These are phyloP conservation scores for Nibea coibor DNA, from an alignment of 2,113 vertebrate species.

Conservation along the genomic window DNA sequence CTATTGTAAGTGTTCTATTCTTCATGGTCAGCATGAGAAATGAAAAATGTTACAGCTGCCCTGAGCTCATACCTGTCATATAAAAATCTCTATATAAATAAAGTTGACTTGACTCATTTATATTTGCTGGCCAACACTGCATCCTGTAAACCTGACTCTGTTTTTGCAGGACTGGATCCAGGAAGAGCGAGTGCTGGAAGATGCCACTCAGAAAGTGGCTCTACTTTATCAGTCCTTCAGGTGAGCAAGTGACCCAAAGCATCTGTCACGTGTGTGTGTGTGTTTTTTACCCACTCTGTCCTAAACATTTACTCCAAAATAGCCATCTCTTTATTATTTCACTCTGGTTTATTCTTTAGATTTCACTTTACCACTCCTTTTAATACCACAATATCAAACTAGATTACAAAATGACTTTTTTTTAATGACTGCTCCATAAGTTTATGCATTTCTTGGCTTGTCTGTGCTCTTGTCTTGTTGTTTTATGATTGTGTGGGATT, in stretches of 20 bases:
- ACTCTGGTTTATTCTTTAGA: not conserved
- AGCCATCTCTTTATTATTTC: not conserved
- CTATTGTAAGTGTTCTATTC: constrained; percentile 89
- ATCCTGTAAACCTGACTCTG: not conserved
- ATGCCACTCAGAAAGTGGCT: constrained; percentile 97
- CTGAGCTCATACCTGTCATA: not conserved
- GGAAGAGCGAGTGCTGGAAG: constrained; percentile 95
- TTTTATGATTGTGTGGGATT: not conserved
- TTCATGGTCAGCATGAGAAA: not conserved
- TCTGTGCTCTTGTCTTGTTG: not conserved
- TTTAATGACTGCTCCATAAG: not conserved
- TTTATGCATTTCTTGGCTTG: not conserved
- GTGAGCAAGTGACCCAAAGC: constrained; percentile 74
- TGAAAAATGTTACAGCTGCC: not conserved
- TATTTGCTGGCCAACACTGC: not conserved
- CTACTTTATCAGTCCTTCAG: constrained; percentile 94
- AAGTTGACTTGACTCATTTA: not conserved
- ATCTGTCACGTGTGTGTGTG: not conserved
- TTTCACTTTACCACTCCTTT: not conserved
- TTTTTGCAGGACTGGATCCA: constrained; percentile 92
- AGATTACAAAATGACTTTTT: not conserved
- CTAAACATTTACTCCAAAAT: not conserved
- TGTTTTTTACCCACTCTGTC: not conserved
- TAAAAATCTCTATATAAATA: too few relatives aligned
- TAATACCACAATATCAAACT: not conserved